A percentile compares a stretch with the other conserved stretches of the same genome.
Conservation (phyloP, 2,888 invertebrate genomes). For the Ametastegia equiseti region DNA sequence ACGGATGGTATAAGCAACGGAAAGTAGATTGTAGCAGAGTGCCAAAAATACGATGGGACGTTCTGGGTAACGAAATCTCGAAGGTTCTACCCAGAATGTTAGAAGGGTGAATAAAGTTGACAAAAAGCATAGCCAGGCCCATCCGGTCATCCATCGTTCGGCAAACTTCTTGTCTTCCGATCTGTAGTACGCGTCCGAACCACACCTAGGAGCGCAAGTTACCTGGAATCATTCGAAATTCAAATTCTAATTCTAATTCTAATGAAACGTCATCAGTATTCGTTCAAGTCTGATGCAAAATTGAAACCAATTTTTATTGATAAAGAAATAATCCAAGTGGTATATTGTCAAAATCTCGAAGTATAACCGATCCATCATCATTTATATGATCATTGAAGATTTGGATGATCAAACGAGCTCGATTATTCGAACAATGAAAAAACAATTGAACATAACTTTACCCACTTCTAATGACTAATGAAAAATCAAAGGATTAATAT, state of each 20-base stretch:
- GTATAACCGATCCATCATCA: too few species aligned
- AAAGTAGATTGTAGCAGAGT: constrained; percentile 90
- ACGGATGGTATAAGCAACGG: constrained; percentile 85
- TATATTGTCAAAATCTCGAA: too few species aligned
- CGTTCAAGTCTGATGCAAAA: too few species aligned
- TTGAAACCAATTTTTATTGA: too few species aligned
- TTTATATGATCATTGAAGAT: too few species aligned
- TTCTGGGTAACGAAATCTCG: constrained; percentile 94
- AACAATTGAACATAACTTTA: not conserved
- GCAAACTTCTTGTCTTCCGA: constrained; percentile 83
- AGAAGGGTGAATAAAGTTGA: constrained; percentile 90
- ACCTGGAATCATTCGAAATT: constrained; percentile 58
- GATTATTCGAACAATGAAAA: too few species aligned
- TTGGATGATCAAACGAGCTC: too few species aligned
- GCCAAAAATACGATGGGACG: constrained; percentile 94
- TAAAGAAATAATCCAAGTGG: too few species aligned
- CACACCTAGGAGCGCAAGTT: constrained; percentile 80
- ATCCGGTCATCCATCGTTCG: constrained; percentile 86
- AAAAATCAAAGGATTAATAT: not conserved
- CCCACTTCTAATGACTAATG: not conserved
- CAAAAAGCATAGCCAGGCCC: constrained; percentile 87
- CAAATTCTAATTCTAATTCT: not conserved
- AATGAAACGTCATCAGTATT: not conserved
- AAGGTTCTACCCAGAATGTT: constrained; percentile 93
- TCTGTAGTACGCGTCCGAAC: constrained; percentile 83